Conservation (phyloP, 2,888 invertebrate species). For the Empis livida region DNA sequence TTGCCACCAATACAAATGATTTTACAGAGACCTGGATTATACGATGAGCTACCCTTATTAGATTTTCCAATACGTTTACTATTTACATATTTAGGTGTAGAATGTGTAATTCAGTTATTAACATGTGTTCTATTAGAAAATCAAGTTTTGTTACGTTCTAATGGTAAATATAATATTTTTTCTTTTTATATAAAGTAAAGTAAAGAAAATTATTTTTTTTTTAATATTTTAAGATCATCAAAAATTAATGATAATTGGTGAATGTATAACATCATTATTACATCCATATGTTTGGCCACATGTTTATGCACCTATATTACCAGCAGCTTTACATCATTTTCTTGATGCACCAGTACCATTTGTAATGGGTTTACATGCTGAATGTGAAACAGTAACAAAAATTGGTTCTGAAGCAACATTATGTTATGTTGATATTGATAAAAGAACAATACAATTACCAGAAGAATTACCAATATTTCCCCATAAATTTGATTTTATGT, state of each 20-base stretch:
- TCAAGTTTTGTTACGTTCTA: slow-evolving; percentile 87
- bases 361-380: slow-evolving; percentile 82
- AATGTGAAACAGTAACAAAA: slow-evolving; percentile 46
- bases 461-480: slow-evolving; percentile 93
- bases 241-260: slow-evolving; percentile 91
- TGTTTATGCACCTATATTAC: slow-evolving; percentile 96
- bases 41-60: slow-evolving; percentile 80
- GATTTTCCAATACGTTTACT: slow-evolving; percentile 85
- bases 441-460: slow-evolving; percentile 80
- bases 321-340: slow-evolving; percentile 88
- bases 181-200: slow-evolving; percentile 1
- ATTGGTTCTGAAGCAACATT: slow-evolving; percentile 72
- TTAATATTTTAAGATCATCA: slow-evolving; percentile 62
- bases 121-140: slow-evolving; percentile 93
- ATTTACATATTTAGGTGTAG: slow-evolving; percentile 80
- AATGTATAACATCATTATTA: slow-evolving; percentile 76
- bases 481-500: slow-evolving; percentile 71
- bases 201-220: slow-evolving; percentile 1
- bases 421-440: slow-evolving; percentile 94
- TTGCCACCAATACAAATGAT: slow-evolving; percentile 50
- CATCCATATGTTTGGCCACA: slow-evolving; percentile 98
- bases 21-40: slow-evolving; percentile 62
- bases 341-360: slow-evolving; percentile 98
- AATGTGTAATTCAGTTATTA: slow-evolving; percentile 83
- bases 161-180: slow-evolving; percentile 43